phyloP scores from a whole-genome alignment of 2,113 vertebrate genomes.

The Notechis scutatus region DNA sequence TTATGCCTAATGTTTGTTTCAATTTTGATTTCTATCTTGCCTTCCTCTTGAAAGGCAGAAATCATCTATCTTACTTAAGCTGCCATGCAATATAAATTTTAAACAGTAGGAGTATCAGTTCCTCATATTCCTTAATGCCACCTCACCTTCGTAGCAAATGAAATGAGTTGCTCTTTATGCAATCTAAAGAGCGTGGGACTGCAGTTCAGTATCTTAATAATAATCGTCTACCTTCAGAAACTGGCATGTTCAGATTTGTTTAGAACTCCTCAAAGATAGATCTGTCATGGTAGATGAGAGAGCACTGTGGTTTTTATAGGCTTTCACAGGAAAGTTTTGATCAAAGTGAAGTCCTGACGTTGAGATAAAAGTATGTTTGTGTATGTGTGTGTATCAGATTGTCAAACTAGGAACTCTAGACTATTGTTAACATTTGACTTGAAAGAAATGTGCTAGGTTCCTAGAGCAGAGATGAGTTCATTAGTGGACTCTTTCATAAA shows the following conservation, averaged over 20 bases:
- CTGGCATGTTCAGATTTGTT: neutral
- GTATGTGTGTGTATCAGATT: neutral
- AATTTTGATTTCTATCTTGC: neutral
- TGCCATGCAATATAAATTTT: neutral
- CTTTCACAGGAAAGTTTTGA: constrained; percentile 14
- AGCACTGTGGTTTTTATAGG: constrained; percentile 19
- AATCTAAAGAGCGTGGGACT: neutral
- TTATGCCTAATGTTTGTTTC: constrained; percentile 3
- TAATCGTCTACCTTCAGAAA: neutral
- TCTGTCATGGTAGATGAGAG: constrained; percentile 13
- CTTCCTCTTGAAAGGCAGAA: neutral
- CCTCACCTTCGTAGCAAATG: constrained; percentile 12
- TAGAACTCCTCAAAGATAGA: constrained; percentile 12
- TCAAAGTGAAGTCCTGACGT: neutral
- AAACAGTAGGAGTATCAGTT: neutral
- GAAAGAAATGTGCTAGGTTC: constrained; percentile 7
- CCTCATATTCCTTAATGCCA: neutral
- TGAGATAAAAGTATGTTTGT: neutral
- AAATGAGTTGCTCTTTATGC: neutral
- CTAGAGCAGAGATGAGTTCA: constrained; percentile 15
- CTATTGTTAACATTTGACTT: neutral
- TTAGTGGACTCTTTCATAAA: neutral
- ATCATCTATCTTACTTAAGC: neutral
- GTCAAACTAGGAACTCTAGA: constrained; percentile 10
- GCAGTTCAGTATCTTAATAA: neutral